These are phyloP conservation scores for Coleophora deauratella DNA, from an alignment of 2,888 invertebrate genomes.

Conservation along the genomic window DNA sequence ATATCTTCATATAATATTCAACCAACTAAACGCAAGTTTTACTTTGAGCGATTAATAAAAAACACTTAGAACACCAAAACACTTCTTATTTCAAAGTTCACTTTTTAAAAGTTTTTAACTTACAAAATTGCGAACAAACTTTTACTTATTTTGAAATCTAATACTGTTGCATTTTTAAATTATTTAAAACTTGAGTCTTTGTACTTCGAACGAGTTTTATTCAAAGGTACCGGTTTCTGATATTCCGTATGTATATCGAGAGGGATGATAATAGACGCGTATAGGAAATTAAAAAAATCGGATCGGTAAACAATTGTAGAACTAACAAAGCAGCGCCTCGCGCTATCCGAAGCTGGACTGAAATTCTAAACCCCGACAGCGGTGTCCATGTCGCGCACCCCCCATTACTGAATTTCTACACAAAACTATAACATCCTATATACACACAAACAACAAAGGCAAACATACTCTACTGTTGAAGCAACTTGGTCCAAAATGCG, in stretches of 20 bases:
- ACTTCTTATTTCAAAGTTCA: conserved; percentile 10
- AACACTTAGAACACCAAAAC: conserved; percentile 16
- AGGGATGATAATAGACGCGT: conserved; percentile 28
- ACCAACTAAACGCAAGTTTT: conserved; percentile 17
- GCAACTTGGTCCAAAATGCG: conserved; percentile 23
- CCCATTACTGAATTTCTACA: conserved; percentile 69
- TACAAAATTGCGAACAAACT: conserved; percentile 22
- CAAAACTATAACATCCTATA: conserved; percentile 29
- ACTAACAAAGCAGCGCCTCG: conserved; percentile 69
- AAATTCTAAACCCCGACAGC: conserved; percentile 72
- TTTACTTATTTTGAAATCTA: conserved; percentile 28
- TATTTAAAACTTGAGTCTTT: conserved; percentile 4
- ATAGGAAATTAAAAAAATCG: conserved; percentile 48
- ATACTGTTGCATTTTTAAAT: conserved; percentile 31
- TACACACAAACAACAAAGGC: conserved; percentile 2
- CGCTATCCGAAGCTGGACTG: conserved; percentile 73
- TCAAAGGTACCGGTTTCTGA: conserved; percentile 17
- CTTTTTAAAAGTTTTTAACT: conserved; percentile 6
- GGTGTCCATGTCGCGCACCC: conserved; percentile 73
- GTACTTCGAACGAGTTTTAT: conserved; percentile 8
- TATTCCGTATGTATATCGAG: conserved; percentile 22
- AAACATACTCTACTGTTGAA: not conserved
- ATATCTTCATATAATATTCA: conserved; percentile 16
- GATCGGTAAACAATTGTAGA: conserved; percentile 63
- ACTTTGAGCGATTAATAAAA: conserved; percentile 18